phyloP scores from a whole-genome alignment of 2,113 vertebrate species.

The Hydropotes inermis region DNA sequence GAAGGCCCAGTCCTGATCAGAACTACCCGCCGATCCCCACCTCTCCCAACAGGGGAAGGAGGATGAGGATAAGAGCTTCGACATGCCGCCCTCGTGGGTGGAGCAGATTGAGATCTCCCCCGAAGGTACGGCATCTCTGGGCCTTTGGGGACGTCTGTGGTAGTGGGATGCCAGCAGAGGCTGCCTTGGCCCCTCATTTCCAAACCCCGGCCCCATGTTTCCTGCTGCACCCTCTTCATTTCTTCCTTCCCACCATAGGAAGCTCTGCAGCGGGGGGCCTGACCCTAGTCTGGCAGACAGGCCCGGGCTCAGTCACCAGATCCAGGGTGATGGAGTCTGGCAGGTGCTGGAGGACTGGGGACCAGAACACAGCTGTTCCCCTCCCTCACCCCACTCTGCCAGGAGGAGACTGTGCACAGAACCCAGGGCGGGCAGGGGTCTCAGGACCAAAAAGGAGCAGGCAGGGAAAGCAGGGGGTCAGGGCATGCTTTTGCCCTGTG shows the following conservation, averaged over 20 bases:
- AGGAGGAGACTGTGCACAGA: background rate
- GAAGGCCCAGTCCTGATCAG: background rate
- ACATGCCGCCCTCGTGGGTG: slow-evolving; percentile 92
- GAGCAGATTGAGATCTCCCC: slow-evolving; percentile 80
- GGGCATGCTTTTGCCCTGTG: fast-evolving
- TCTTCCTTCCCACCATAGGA: background rate
- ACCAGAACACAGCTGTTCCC: background rate
- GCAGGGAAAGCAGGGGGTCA: background rate
- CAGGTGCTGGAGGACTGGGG: background rate
- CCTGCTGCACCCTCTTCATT: background rate
- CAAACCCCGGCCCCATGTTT: background rate
- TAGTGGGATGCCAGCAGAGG: fast-evolving
- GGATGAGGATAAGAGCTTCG: slow-evolving; percentile 73
- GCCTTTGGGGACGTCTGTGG: background rate
- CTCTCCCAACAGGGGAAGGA: slow-evolving; percentile 75
- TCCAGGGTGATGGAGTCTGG: background rate
- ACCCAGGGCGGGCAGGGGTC: background rate
- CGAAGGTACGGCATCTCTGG: slow-evolving; percentile 78
- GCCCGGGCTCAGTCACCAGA: background rate
- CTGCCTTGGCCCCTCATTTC: background rate
- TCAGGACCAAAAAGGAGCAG: background rate
- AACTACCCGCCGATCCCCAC: background rate
- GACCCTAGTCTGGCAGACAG: background rate
- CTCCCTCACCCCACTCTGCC: background rate
- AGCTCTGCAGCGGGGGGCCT: background rate